phyloP scores from a whole-genome alignment of 2,797 vertebrate species.

The Champsocephalus esox region DNA sequence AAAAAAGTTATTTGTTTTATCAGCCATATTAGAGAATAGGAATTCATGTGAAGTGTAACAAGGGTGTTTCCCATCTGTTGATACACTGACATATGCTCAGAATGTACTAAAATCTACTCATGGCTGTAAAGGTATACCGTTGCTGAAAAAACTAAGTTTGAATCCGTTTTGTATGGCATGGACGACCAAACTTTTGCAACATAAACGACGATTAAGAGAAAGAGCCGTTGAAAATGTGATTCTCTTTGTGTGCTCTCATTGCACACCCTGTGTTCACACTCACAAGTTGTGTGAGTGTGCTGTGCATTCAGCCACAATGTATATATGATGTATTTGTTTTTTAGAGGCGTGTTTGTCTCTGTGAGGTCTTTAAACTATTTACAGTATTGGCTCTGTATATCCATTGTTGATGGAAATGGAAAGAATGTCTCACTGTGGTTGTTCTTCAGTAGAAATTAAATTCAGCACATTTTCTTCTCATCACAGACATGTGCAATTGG shows the following conservation, averaged over 20 bases:
- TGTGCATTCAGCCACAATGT: slow-evolving; percentile 36
- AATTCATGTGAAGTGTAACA: background rate
- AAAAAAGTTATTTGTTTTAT: background rate
- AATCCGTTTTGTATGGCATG: slow-evolving; percentile 19
- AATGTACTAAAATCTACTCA: slow-evolving; percentile 16
- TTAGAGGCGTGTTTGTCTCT: slow-evolving; percentile 64
- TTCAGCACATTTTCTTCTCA: slow-evolving; percentile 75
- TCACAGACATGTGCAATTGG: slow-evolving; percentile 40
- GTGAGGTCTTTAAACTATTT: slow-evolving; percentile 78
- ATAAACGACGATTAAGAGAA: slow-evolving; percentile 15
- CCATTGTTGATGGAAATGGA: slow-evolving; percentile 79
- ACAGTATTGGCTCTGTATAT: slow-evolving; percentile 76
- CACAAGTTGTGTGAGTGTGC: slow-evolving; percentile 18
- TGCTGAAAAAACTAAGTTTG: slow-evolving; percentile 3
- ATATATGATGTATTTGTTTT: slow-evolving; percentile 53
- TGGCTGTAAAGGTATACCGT: slow-evolving; percentile 12
- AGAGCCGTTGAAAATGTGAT: slow-evolving; percentile 45
- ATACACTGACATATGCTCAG: slow-evolving; percentile 20
- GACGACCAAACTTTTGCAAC: slow-evolving; percentile 27
- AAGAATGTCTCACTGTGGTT: slow-evolving; percentile 80
- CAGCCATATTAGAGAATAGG: slow-evolving; percentile 2
- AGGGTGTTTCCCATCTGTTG: background rate
- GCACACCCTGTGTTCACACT: slow-evolving; percentile 10
- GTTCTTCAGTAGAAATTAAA: slow-evolving; percentile 71
- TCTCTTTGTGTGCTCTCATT: slow-evolving; percentile 35